These are phyloP conservation scores for Trematomus loennbergii DNA, from an alignment of 2,113 vertebrate genomes.

Conservation along the genomic window DNA sequence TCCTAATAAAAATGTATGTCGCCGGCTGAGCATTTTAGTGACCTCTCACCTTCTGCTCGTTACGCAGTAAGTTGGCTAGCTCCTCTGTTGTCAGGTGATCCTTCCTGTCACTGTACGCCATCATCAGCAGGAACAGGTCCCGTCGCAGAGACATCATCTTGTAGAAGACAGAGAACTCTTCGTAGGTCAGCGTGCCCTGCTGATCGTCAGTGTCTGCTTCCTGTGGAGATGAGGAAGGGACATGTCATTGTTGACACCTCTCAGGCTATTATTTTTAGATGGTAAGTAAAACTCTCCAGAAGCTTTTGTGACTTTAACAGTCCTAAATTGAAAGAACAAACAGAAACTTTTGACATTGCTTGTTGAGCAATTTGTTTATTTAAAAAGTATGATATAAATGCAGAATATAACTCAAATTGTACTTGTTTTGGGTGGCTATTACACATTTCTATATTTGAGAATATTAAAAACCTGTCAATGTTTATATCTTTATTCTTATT, in stretches of 20 bases:
- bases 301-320: background rate
- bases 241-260: background rate
- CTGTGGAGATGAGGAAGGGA: slow-evolving; percentile 73
- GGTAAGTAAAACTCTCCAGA: background rate
- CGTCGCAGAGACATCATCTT: slow-evolving; percentile 98
- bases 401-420: background rate
- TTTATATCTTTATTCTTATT: too few relatives aligned
- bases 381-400: background rate
- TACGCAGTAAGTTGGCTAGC: slow-evolving; percentile 90
- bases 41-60: slow-evolving; percentile 92
- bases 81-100: slow-evolving; percentile 94
- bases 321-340: background rate
- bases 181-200: slow-evolving; percentile 94
- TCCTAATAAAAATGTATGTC: slow-evolving; percentile 1
- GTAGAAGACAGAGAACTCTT: slow-evolving; percentile 98
- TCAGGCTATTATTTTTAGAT: background rate
- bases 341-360: background rate
- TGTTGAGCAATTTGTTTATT: background rate
- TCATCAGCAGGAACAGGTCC: slow-evolving; percentile 93
- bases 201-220: slow-evolving; percentile 98
- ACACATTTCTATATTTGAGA: background rate
- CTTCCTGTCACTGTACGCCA: slow-evolving; percentile 95
- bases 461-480: background rate
- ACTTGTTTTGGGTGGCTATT: background rate
- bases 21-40: background rate